phyloP scores from a whole-genome alignment of 2,888 invertebrate genomes.

The Rhimphoctona megacephalus region DNA sequence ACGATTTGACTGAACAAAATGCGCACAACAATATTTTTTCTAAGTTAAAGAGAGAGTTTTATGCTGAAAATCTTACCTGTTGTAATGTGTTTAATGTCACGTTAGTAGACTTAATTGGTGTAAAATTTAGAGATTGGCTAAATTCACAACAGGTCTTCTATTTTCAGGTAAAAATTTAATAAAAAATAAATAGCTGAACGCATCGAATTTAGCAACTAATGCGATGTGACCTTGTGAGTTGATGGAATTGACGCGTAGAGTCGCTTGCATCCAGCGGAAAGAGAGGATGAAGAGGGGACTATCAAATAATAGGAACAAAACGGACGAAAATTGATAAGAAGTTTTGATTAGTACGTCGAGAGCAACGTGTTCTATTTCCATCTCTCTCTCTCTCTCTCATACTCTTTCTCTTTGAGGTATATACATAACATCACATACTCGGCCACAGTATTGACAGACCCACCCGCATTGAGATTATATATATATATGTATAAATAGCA shows the following conservation, averaged over 20 bases:
- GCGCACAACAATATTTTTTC: not conserved
- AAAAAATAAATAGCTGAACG: not conserved
- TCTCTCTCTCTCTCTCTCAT: slow-evolving; percentile 1
- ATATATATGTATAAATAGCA: slow-evolving; percentile 45
- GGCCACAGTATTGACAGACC: slow-evolving; percentile 54
- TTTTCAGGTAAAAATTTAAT: not conserved
- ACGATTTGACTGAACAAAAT: too few relatives aligned
- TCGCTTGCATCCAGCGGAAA: slow-evolving; percentile 11
- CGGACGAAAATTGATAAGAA: slow-evolving; percentile 56
- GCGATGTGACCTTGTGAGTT: slow-evolving; percentile 18
- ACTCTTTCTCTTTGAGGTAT: slow-evolving; percentile 19
- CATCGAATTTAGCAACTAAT: not conserved
- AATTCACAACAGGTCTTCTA: not conserved
- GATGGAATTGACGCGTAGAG: slow-evolving; percentile 19
- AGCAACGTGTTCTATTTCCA: slow-evolving; percentile 14
- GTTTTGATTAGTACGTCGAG: slow-evolving; percentile 56
- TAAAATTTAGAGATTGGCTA: not conserved
- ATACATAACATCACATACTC: slow-evolving; percentile 4
- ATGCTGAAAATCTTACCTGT: too few relatives aligned
- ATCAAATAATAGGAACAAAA: slow-evolving; percentile 45
- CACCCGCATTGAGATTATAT: slow-evolving; percentile 27
- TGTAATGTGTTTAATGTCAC: not conserved
- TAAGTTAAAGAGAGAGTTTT: too few relatives aligned
- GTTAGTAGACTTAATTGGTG: not conserved
- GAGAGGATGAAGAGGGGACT: not conserved